Percentiles rank a stretch among this genome's conserved stretches.
phyloP scores from a whole-genome alignment of 2,797 vertebrate genomes.

The Gallinago stenura region DNA sequence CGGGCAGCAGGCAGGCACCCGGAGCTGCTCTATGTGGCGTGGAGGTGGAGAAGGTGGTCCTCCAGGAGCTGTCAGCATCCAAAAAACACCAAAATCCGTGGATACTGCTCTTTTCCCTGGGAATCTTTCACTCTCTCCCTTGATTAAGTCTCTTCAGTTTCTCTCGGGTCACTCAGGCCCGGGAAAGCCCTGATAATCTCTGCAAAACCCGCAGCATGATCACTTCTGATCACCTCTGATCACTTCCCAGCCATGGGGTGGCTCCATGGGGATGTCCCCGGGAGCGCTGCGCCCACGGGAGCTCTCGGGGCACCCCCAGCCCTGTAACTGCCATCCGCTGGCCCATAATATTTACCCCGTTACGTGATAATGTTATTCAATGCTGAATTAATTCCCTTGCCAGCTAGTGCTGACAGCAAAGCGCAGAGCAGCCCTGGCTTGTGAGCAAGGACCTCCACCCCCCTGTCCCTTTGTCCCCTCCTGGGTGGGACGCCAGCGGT shows the following conservation, averaged over 20 bases:
- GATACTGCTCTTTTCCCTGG: not conserved
- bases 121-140: not conserved
- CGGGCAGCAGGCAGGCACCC: not conserved
- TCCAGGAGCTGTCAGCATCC: not conserved
- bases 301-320: not conserved
- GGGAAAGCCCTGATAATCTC: not conserved
- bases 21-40: rapidly evolving
- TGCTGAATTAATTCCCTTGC: not conserved
- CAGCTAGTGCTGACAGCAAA: not conserved
- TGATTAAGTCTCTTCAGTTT: slow-evolving; percentile 13
- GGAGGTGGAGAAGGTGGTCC: not conserved
- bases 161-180: not conserved
- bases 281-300: rapidly evolving
- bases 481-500: not conserved
- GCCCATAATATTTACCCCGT: not conserved
- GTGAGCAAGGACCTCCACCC: not conserved
- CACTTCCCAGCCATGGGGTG: not conserved
- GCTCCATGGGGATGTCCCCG: not conserved
- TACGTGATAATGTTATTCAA: not conserved
- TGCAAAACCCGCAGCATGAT: not conserved
- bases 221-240: not conserved
- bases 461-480: not conserved
- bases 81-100: not conserved
- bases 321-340: rapidly evolving
- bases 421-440: not conserved